These are phyloP conservation scores for Cynopterus brachyotis DNA, from an alignment of 2,113 vertebrate species.

Conservation along the genomic window DNA sequence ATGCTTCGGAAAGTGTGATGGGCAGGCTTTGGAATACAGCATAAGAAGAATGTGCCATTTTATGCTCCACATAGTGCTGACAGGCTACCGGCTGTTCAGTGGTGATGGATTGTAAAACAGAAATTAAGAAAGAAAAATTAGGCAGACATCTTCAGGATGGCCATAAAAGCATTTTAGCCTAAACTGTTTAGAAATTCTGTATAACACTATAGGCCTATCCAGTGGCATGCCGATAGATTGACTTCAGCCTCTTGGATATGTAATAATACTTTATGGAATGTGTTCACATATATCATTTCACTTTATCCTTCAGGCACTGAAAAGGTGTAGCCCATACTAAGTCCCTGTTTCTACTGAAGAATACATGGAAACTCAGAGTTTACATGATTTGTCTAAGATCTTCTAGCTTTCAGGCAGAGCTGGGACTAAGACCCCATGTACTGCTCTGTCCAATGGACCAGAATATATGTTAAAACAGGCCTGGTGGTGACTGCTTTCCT, in stretches of 20 bases:
- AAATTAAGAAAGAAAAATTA: slow-evolving; percentile 13
- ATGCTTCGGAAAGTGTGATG: background rate
- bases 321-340: background rate
- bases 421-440: background rate
- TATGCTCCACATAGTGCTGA: background rate
- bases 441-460: background rate
- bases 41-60: background rate
- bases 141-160: background rate
- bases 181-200: background rate
- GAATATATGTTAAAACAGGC: background rate
- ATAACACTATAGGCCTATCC: background rate
- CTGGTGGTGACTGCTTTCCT: background rate
- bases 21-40: background rate
- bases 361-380: background rate
- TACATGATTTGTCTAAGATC: background rate
- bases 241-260: background rate
- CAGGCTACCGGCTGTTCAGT: background rate
- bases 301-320: background rate
- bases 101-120: background rate
- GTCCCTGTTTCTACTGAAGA: background rate
- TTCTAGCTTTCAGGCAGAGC: background rate
- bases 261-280: background rate
- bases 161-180: background rate
- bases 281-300: background rate
- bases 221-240: background rate